Percentiles rank a stretch among this genome's conserved stretches.
Evolutionary conservation across 2,113 vertebrate genomes (phyloP).

Genomic region (Eubucco bourcierii): DNA sequence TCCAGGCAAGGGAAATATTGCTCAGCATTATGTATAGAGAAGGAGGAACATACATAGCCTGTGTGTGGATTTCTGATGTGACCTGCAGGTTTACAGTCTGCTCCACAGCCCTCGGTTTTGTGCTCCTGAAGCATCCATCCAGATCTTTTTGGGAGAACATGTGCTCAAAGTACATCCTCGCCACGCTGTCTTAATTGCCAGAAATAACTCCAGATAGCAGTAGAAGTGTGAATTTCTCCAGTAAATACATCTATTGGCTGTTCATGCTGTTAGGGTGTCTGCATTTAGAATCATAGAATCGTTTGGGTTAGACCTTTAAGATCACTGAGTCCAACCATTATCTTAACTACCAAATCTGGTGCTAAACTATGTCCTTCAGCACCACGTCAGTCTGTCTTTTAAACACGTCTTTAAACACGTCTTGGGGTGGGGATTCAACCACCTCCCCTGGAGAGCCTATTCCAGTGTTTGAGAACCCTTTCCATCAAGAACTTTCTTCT

Average conservation of each 20-base stretch:
- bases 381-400: too few species aligned
- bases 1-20: fast-evolving
- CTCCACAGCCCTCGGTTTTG: not conserved
- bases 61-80: fast-evolving
- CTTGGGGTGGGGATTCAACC: too few species aligned
- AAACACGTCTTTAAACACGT: too few species aligned
- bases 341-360: too few species aligned
- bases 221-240: not conserved
- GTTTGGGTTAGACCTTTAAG: too few species aligned
- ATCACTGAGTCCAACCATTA: too few species aligned
- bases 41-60: fast-evolving
- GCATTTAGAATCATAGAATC: not conserved
- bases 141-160: not conserved
- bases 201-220: not conserved
- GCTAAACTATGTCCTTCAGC: too few species aligned
- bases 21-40: not conserved
- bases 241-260: not conserved
- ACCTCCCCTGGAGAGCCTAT: too few species aligned
- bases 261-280: fast-evolving
- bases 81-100: not conserved
- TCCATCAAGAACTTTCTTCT: too few species aligned
- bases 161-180: not conserved
- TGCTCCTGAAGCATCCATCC: not conserved
- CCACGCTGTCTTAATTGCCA: not conserved
- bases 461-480: too few species aligned